Percentiles rank a stretch among this genome's conserved stretches.
Conservation (phyloP, 2,888 invertebrate genomes). For the Caenorhabditis doughertyi region DNA sequence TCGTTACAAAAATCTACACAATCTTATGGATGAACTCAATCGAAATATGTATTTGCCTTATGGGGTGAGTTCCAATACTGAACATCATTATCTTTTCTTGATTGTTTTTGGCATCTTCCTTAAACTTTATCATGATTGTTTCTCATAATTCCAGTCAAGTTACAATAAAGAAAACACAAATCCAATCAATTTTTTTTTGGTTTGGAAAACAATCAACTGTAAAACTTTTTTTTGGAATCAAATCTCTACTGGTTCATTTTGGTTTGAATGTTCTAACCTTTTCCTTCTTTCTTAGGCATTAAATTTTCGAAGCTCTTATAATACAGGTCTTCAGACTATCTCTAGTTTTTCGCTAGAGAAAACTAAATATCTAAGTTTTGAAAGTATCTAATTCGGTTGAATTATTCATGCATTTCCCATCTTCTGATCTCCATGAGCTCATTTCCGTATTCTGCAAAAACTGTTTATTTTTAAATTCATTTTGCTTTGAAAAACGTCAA, state of each 20-base stretch:
- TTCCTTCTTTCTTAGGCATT: too few relatives aligned
- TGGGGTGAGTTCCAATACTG: conserved; percentile 55
- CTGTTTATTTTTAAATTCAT: background rate
- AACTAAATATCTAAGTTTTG: background rate
- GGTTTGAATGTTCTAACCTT: background rate
- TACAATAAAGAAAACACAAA: too few relatives aligned
- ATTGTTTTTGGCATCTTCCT: too few relatives aligned
- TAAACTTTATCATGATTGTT: too few relatives aligned
- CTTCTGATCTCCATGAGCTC: background rate
- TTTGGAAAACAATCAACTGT: too few relatives aligned
- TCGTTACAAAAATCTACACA: conserved; percentile 81
- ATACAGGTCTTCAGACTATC: too few relatives aligned
- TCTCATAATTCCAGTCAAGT: too few relatives aligned
- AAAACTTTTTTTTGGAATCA: too few relatives aligned
- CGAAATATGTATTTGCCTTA: conserved; percentile 70
- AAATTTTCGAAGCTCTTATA: too few relatives aligned
- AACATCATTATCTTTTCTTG: background rate
- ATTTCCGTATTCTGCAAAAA: background rate
- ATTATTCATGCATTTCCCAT: background rate
- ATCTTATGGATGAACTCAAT: conserved; percentile 81
- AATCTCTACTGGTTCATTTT: conserved; percentile 14
- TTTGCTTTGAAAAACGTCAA: conserved; percentile 6
- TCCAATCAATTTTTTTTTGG: too few relatives aligned
- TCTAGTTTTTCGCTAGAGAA: too few relatives aligned
- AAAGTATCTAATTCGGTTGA: background rate